Conservation (phyloP, 1,140 invertebrate genomes). For the Aphelinus certus region DNA sequence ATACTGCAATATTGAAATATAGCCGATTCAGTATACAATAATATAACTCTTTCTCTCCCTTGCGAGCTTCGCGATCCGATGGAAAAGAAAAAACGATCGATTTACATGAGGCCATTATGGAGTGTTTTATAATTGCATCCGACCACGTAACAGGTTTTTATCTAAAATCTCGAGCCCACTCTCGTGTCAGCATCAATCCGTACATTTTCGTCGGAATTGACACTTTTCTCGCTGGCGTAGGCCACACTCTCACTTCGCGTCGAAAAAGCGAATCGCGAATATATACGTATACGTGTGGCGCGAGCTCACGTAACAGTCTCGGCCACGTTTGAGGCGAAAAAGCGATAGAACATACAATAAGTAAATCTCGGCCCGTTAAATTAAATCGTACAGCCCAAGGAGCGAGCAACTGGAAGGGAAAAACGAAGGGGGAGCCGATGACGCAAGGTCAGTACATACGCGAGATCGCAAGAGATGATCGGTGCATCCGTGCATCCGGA, state of each 20-base stretch:
- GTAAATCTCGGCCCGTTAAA: not conserved
- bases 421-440: not conserved
- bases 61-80: not conserved
- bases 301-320: not conserved
- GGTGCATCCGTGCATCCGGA: conserved; percentile 2
- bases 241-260: not conserved
- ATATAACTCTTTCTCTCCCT: no score
- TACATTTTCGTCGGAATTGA: not conserved
- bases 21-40: no score
- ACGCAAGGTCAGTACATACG: not conserved
- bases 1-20: no score
- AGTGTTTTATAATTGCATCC: not conserved
- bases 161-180: not conserved
- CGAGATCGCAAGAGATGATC: no score
- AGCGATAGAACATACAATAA: not conserved
- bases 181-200: not conserved
- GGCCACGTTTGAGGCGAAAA: not conserved
- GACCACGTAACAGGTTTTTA: not conserved
- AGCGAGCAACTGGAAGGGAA: not conserved
- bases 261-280: not conserved
- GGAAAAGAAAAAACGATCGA: not conserved
- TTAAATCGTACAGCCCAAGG: not conserved
- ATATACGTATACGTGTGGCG: not conserved
- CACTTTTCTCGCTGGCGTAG: not conserved
- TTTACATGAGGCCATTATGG: not conserved